Base-by-base conservation (phyloP, 1,140 invertebrate species). In the Latrodectus geometricus region DNA sequence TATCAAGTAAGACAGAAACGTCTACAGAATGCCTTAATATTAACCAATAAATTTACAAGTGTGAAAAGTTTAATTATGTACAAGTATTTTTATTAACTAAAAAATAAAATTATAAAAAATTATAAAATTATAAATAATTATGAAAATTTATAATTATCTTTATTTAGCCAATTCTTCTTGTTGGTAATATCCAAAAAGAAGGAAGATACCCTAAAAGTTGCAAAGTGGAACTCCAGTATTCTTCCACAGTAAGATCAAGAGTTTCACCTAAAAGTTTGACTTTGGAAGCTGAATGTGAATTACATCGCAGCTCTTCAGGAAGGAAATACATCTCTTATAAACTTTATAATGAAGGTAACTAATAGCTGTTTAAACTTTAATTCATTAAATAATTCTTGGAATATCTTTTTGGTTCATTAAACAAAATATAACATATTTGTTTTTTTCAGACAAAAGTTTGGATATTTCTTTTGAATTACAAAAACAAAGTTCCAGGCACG, bases 371-470 rank as follows among this genome's bases (percentile, higher is more conserved):
- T 5, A 35, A 35, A 5, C 35, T 5, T 5, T 20, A 70, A 21
- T 70, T 21, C n/a, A 21, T 70, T 35, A 5, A 70, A 35, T 20
- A 15, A 70, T 70, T 35, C 35, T 35, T 35, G 20, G 9, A n/a
- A 70, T 21, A 35, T 21, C 11, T 21, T 21, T 11, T 35, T 35
- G 35, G 5, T 35, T 5, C 1, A 3, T 35, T 35, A 3, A 35
- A 35, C 5, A 35, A 35, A 35, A 35, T 35, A 35, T 35, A 35
- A 35, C 35, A 35, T 35, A 35, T 35, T 70, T 70, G 11, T 76
- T 8, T 20, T n/a, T 78, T 78, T 5, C 56, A 86, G 84, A 79
- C 15, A 35, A 78, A 61, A 79, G 54, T 73, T 61, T 86, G 8
- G 75, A 78, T 35, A 14, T 17, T 17, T 78, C 75, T 49, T n/a